These are phyloP conservation scores for Actinopyga echinites DNA, from an alignment of 53 echinoderm and acorn worm species.

Conservation along the genomic window DNA sequence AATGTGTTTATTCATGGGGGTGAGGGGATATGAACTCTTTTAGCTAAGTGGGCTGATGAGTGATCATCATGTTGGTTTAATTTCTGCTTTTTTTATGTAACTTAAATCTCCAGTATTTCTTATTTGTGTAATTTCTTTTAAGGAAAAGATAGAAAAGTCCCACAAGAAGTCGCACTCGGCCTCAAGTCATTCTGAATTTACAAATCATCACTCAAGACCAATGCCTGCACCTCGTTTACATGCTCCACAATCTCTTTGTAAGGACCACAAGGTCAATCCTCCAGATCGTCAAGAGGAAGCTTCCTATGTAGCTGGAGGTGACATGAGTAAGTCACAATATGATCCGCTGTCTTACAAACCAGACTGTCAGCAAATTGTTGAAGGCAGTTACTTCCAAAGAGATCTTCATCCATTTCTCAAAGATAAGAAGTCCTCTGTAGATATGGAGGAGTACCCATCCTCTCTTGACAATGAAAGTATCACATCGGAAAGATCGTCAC, in stretches of 20 bases:
- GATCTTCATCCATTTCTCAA: background rate
- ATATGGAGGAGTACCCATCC: background rate
- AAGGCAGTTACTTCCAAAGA: background rate
- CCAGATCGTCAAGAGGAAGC: background rate
- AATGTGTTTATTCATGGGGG: no score
- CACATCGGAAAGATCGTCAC: background rate
- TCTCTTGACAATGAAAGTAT: background rate
- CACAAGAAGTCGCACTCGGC: no score
- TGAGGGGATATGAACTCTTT: no score
- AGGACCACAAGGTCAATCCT: constrained; percentile 7
- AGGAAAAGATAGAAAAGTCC: no score
- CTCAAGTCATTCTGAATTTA: no score
- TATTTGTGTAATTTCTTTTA: no score
- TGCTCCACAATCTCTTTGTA: background rate
- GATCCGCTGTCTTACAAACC: background rate
- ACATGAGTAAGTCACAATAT: background rate
- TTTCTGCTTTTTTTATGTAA: no score
- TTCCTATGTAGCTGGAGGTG: background rate
- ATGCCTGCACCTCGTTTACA: constrained; percentile 16
- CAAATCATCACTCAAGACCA: constrained; percentile 3
- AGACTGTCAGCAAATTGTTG: background rate
- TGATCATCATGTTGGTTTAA: no score
- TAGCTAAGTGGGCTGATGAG: no score
- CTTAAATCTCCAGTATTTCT: no score
- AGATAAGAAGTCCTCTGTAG: background rate